Conservation (phyloP, 1,140 invertebrate genomes). For the Linepithema humile region DNA sequence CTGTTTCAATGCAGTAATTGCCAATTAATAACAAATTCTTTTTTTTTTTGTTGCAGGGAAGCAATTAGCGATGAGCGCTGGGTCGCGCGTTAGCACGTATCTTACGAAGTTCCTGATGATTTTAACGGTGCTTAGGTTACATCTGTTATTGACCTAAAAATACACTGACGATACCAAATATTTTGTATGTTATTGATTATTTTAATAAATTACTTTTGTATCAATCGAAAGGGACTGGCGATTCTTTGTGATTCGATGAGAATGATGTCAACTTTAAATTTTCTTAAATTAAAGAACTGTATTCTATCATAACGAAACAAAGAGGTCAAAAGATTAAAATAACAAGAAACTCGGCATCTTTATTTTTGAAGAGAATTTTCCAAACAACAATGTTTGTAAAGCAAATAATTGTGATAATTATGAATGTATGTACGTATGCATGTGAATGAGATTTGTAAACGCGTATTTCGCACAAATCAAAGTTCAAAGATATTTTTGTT, state of each 20-base stretch:
- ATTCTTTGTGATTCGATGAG: not conserved
- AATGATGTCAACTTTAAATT: not conserved
- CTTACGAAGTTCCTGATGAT: conserved; percentile 52
- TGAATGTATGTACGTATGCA: conserved; percentile 15
- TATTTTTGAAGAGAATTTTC: not conserved
- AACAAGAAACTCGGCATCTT: not conserved
- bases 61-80: conserved; percentile 74
- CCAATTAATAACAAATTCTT: not conserved
- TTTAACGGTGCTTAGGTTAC: conserved; percentile 58
- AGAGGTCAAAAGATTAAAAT: not conserved
- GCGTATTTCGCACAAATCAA: not conserved
- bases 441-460: not conserved
- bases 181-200: conserved; percentile 66
- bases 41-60: conserved; percentile 77
- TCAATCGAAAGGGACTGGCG: not conserved
- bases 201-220: conserved; percentile 79
- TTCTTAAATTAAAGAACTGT: not conserved
- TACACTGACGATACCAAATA: conserved; percentile 57
- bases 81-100: not conserved
- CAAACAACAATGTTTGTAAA: not conserved
- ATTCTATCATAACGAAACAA: not conserved
- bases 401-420: not conserved
- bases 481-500: conserved; percentile 3
- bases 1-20: not conserved
- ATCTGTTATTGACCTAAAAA: conserved; percentile 33